Conservation (phyloP, 2,113 vertebrate species). For the Nyctibius bracteatus region DNA sequence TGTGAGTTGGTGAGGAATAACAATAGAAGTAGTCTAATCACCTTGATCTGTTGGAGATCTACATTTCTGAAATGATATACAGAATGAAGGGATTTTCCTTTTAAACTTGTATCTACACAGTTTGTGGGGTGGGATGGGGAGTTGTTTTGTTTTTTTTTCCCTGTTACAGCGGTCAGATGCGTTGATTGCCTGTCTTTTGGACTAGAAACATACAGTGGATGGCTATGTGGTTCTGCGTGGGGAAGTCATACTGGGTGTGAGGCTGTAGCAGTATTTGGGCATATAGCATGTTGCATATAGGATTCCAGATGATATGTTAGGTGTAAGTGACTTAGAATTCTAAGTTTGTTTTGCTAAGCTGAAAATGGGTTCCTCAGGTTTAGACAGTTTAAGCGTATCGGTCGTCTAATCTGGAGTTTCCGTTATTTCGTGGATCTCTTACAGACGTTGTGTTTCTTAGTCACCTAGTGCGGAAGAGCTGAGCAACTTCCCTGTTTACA, state of each 20-base stretch:
- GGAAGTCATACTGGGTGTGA: background rate
- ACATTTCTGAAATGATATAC: background rate
- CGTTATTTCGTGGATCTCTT: background rate
- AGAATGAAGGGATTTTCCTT: background rate
- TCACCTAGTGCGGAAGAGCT: background rate
- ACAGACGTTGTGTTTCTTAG: background rate
- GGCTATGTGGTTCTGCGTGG: background rate
- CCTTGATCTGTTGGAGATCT: background rate
- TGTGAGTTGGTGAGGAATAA: background rate
- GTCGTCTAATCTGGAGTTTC: background rate
- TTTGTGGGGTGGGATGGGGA: rapidly evolving
- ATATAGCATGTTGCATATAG: background rate
- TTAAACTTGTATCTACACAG: background rate
- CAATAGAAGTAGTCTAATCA: background rate
- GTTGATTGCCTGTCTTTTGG: background rate
- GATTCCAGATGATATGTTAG: background rate
- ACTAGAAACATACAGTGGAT: background rate
- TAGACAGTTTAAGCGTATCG: background rate
- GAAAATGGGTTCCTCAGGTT: background rate
- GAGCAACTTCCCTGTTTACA: background rate
- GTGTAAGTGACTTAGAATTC: background rate
- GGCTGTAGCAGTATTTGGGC: background rate
- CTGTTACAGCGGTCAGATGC: background rate
- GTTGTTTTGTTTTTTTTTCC: background rate
- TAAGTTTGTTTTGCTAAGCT: background rate